Evolutionary conservation across 2,888 invertebrate genomes (phyloP), one percentile per base, ranked within the genome.

Genomic region (Ceramica pisi): DNA sequence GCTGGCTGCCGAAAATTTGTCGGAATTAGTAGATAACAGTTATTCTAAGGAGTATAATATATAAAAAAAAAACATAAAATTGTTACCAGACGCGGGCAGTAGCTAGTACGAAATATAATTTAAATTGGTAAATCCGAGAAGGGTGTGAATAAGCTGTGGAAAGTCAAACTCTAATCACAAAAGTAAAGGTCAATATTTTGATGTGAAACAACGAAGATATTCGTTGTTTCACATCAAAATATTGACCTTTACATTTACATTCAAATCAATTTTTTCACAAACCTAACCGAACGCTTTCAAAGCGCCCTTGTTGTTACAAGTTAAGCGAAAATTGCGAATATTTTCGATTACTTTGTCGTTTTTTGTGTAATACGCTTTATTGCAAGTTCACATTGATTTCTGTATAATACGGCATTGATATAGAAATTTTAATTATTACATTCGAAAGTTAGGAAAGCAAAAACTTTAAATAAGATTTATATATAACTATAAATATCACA

Each of bases 251-350:
- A n/a, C n/a, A 38, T 57, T 46, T 16, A 46, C 10, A 76, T 60
- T 48, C 12, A 60, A 60, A 50, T 44, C 12, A 41, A 48, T 19
- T 38, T 53, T 46, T 55, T 46, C n/a, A 38, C 46, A 59, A 75
- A 59, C 31, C 21, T 2, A 48, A 55, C 12, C 46, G n/a, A 64
- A n/a, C 12, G 46, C 53, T 57, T 65, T 56, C 50, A 57, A 38
- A 26, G 7, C 21, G 9, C 12, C 16, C 1, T 35, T 66, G 31
- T 75, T 72, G 41, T 35, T 1, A 50, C 31, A 75, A 56, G n/a
- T 31, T 35, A 19, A 50, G n/a, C 23, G 7, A 56, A 56, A 56
- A 66, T 50, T 10, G 23, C 14, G n/a, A 35, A 50, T 23, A 19
- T 44, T 48, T n/a, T 50, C n/a, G 19, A 46, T 26, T 46, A 57